These are phyloP conservation scores for Anableps anableps DNA, from an alignment of 2,797 vertebrate genomes.

Conservation along the genomic window DNA sequence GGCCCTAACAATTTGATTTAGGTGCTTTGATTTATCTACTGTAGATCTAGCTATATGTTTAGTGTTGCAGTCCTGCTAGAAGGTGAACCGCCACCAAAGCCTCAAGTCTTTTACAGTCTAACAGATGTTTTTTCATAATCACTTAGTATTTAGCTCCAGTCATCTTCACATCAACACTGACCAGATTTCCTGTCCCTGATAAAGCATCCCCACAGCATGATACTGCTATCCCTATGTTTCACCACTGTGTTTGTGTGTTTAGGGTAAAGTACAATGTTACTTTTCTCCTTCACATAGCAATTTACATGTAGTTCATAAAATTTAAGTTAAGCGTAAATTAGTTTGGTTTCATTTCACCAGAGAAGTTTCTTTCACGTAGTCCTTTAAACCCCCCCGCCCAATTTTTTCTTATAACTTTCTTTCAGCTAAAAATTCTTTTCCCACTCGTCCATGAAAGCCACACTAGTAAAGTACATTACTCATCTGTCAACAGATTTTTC, in stretches of 20 bases:
- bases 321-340: too few relatives aligned
- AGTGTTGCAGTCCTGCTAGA: too few relatives aligned
- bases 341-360: background rate
- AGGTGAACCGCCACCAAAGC: too few relatives aligned
- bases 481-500: background rate
- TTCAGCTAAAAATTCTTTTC: background rate
- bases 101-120: too few relatives aligned
- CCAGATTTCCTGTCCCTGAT: background rate
- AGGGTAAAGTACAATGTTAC: background rate
- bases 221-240: background rate
- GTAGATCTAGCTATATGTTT: too few relatives aligned
- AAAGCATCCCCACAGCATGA: background rate
- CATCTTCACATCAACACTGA: background rate
- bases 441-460: background rate
- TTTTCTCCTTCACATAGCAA: background rate
- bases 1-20: background rate
- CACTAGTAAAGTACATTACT: too few relatives aligned
- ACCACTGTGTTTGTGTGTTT: background rate
- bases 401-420: too few relatives aligned
- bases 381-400: too few relatives aligned
- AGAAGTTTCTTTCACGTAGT: background rate
- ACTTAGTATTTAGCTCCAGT: background rate
- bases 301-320: background rate
- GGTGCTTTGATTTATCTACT: too few relatives aligned
- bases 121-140: too few relatives aligned